Conservation (phyloP, 2,888 invertebrate genomes). For the Drosophila cracens region DNA sequence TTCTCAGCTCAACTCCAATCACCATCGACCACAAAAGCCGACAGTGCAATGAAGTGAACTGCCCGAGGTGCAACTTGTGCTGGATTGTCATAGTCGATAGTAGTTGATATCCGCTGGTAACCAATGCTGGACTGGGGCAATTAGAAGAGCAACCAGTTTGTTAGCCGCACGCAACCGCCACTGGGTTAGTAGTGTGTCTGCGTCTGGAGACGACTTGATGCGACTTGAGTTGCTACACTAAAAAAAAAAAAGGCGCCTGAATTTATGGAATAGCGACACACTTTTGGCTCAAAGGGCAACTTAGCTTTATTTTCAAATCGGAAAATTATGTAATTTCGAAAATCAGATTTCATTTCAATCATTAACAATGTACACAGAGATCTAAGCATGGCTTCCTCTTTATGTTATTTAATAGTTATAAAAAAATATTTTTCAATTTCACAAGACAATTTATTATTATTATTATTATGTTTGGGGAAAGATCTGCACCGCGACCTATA, state of each 20-base stretch:
- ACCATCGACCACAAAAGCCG: constrained; percentile 61
- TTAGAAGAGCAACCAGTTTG: constrained; percentile 78
- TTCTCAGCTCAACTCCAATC: constrained; percentile 20
- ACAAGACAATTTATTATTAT: not conserved
- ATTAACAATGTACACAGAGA: not conserved
- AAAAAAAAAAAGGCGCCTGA: not conserved
- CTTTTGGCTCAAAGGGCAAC: not conserved
- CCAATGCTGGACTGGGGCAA: constrained; percentile 58
- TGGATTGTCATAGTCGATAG: constrained; percentile 55
- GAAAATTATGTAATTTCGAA: rapidly evolving
- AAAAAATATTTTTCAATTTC: not conserved
- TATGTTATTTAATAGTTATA: not conserved
- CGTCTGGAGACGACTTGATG: constrained; percentile 44
- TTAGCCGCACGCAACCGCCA: constrained; percentile 65
- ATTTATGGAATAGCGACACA: not conserved
- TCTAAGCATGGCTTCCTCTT: not conserved
- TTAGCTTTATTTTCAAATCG: not conserved
- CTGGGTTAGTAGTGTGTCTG: constrained; percentile 73
- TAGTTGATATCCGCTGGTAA: constrained; percentile 13
- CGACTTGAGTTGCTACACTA: constrained; percentile 12
- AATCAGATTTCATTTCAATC: not conserved
- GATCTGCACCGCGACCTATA: too few species aligned
- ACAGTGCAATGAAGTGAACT: constrained; percentile 57
- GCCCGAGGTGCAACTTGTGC: constrained; percentile 23
- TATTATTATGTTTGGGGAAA: too few species aligned